Conservation (phyloP, 2,888 invertebrate genomes). For the Baronia brevicornis region DNA sequence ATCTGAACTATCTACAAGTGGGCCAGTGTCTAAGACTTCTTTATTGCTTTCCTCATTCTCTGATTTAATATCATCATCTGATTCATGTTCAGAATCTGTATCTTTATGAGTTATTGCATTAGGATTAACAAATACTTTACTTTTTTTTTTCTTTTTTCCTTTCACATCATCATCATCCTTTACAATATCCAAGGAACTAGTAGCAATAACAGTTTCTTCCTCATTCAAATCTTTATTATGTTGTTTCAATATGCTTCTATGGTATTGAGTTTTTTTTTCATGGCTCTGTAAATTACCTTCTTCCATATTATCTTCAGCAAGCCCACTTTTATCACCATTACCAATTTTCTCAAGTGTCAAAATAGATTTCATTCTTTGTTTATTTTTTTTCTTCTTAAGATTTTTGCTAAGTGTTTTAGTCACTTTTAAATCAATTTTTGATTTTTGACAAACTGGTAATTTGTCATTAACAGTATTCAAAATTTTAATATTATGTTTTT, state of each 20-base stretch:
- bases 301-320: background rate
- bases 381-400: too few species aligned
- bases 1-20: slow-evolving; percentile 41
- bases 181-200: slow-evolving; percentile 20
- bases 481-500: too few species aligned
- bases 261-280: slow-evolving; percentile 8
- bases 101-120: slow-evolving; percentile 63
- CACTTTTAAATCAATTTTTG: too few species aligned
- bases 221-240: slow-evolving; percentile 13
- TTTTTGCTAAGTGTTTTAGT: too few species aligned
- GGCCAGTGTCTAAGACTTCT: slow-evolving; percentile 36
- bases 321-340: slow-evolving; percentile 19
- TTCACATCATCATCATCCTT: slow-evolving; percentile 14
- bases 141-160: slow-evolving; percentile 27
- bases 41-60: slow-evolving; percentile 55
- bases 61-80: slow-evolving; percentile 60
- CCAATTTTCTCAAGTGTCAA: background rate
- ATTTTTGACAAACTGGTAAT: background rate
- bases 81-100: slow-evolving; percentile 65
- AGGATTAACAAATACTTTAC: slow-evolving; percentile 37
- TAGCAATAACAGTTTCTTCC: slow-evolving; percentile 8
- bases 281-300: background rate
- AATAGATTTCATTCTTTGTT: background rate
- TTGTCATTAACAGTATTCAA: too few species aligned
- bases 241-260: slow-evolving; percentile 8